Percentiles rank a stretch among this genome's conserved stretches.
Evolutionary conservation across 2,113 vertebrate species (phyloP).

Genomic region (Helogale parvula): DNA sequence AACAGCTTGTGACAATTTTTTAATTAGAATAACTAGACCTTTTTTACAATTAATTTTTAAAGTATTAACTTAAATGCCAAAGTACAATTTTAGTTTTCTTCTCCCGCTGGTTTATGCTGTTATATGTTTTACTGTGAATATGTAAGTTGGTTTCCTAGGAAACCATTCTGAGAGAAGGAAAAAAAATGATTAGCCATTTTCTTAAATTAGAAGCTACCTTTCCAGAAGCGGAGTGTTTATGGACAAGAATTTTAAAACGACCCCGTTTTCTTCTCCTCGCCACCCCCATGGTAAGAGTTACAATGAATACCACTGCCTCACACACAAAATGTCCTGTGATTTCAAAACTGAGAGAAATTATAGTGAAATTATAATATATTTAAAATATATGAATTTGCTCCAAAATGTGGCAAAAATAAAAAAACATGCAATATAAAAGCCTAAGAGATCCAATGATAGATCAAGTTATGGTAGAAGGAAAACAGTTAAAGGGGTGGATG

Average conservation of each 20-base stretch:
- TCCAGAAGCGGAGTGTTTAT: background rate
- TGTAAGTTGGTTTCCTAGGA: constrained; percentile 69
- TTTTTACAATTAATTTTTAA: constrained; percentile 36
- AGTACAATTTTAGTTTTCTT: constrained; percentile 33
- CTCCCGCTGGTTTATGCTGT: constrained; percentile 12
- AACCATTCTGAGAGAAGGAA: constrained; percentile 70
- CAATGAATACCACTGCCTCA: background rate
- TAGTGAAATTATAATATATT: background rate
- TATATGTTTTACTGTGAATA: constrained; percentile 42
- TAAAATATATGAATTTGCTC: background rate
- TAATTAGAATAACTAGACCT: background rate
- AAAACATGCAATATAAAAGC: background rate
- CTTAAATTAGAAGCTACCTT: constrained; percentile 67
- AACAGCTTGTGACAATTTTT: background rate
- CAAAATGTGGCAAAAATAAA: background rate
- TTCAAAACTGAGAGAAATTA: constrained; percentile 18
- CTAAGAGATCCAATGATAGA: background rate
- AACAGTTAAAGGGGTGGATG: rapidly evolving
- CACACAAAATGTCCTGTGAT: background rate
- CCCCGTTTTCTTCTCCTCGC: background rate
- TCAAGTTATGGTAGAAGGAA: background rate
- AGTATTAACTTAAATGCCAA: constrained; percentile 45
- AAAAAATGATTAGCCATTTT: constrained; percentile 73
- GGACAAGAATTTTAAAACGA: constrained; percentile 16
- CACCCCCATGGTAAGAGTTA: background rate